These are phyloP conservation scores for Zeus faber DNA, from an alignment of 2,113 vertebrate genomes.

Conservation along the genomic window DNA sequence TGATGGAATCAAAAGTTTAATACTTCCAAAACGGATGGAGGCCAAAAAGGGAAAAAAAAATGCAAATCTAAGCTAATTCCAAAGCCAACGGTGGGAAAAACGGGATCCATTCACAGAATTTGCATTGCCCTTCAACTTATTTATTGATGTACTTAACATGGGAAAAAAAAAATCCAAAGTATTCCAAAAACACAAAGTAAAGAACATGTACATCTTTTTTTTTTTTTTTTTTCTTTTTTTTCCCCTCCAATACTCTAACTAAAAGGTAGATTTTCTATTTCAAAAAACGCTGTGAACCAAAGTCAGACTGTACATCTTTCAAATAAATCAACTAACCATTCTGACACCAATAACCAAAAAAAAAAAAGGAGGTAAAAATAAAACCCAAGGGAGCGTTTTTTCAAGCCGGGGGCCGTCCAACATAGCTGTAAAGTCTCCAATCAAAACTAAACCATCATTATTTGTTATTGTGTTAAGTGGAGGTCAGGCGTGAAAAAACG, in stretches of 20 bases:
- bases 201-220: conserved; percentile 98
- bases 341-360: conserved; percentile 92
- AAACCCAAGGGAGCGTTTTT: conserved; percentile 78
- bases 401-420: conserved; percentile 69
- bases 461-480: conserved; percentile 54
- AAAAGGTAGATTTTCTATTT: conserved; percentile 89
- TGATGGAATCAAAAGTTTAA: too few species aligned
- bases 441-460: conserved; percentile 23
- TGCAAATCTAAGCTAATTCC: too few species aligned
- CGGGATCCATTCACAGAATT: conserved; percentile 15
- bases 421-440: conserved; percentile 13
- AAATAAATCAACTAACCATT: conserved; percentile 94
- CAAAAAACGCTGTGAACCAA: conserved; percentile 84
- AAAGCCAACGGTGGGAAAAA: too few species aligned
- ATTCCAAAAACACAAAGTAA: conserved; percentile 98
- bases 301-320: conserved; percentile 96
- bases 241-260: conserved; percentile 97
- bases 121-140: conserved; percentile 95
- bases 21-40: too few species aligned
- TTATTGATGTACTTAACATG: conserved; percentile 99
- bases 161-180: conserved; percentile 95
- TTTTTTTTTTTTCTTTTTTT: too few species aligned
- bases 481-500: conserved; percentile 83
- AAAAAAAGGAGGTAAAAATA: conserved; percentile 71
- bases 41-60: too few species aligned